A percentile compares a stretch with the other conserved stretches of the same genome.
Conservation (phyloP, 2,113 vertebrate species). For the Psittacula cyanocephala region DNA sequence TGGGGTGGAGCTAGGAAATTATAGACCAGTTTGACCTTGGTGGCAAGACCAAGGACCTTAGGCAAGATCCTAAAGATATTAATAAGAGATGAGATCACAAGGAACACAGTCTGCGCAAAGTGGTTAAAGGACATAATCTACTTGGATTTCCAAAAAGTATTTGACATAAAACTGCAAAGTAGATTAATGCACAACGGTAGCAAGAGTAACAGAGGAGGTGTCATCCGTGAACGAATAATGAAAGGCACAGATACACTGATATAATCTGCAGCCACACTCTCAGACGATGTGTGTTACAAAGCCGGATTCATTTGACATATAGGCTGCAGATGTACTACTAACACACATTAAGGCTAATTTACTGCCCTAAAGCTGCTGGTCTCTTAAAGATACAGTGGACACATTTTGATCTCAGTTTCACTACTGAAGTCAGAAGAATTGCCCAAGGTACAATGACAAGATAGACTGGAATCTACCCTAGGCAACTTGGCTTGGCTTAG, state of each 20-base stretch:
- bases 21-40: constrained; percentile 51
- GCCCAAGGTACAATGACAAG: neutral
- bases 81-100: constrained; percentile 66
- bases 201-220: neutral
- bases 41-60: neutral
- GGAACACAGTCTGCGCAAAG: constrained; percentile 40
- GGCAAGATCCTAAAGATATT: constrained; percentile 49
- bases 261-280: neutral
- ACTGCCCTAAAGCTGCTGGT: neutral
- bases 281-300: neutral
- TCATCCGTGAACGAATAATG: neutral
- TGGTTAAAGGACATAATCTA: constrained; percentile 56
- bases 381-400: neutral
- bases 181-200: neutral
- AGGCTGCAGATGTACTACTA: neutral
- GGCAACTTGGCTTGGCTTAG: neutral
- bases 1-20: constrained; percentile 14
- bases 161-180: constrained; percentile 45
- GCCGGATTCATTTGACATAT: neutral
- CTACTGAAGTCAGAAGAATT: neutral
- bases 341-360: neutral
- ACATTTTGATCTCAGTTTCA: neutral
- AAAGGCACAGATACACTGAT: neutral
- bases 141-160: constrained; percentile 41
- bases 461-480: neutral